Conservation (phyloP, 2,113 vertebrate genomes). For the Phainopepla nitens region DNA sequence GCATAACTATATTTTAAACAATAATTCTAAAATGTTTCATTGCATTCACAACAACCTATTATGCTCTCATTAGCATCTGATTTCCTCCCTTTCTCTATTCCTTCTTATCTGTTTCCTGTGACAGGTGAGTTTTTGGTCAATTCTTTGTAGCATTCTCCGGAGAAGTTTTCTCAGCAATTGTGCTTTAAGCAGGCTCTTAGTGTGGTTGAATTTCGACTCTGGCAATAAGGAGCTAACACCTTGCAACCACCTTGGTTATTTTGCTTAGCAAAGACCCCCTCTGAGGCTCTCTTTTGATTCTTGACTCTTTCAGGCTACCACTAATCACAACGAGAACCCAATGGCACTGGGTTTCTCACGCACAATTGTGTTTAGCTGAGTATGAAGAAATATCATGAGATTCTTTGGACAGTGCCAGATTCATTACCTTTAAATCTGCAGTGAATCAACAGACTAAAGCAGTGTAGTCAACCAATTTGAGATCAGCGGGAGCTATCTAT, state of each 20-base stretch:
- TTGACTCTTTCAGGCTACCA: not conserved
- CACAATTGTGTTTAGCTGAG: not conserved
- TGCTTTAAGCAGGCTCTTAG: not conserved
- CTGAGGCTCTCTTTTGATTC: not conserved
- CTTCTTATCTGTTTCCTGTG: not conserved
- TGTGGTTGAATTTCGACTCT: not conserved
- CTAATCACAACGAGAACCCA: not conserved
- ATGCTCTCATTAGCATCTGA: not conserved
- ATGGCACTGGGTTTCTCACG: not conserved
- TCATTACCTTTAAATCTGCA: not conserved
- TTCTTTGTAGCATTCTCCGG: not conserved
- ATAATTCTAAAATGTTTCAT: not conserved
- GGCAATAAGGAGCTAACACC: not conserved
- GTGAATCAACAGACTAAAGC: not conserved
- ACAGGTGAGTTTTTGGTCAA: not conserved
- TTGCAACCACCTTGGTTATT: not conserved
- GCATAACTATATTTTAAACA: not conserved
- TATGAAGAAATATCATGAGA: not conserved
- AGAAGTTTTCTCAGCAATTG: not conserved
- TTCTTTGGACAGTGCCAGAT: not conserved
- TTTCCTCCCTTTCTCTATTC: not conserved
- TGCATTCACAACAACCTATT: not conserved
- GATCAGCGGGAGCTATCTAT: not conserved
- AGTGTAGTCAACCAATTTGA: not conserved
- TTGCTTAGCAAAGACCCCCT: not conserved